Percentiles rank a stretch among this genome's conserved stretches.
Evolutionary conservation across 2,888 invertebrate genomes (phyloP).

Genomic region (Drosophila tanythrix): DNA sequence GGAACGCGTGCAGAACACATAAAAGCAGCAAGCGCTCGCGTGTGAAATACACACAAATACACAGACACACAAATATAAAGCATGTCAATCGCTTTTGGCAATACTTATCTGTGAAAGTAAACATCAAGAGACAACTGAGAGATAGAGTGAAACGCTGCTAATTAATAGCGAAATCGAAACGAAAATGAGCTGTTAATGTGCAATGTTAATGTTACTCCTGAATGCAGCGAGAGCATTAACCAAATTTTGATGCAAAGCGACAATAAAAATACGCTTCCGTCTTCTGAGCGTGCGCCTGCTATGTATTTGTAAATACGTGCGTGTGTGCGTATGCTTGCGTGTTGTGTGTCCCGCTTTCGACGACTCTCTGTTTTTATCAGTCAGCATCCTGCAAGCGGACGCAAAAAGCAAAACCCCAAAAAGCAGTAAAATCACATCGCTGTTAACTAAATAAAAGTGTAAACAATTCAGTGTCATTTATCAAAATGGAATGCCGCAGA

Average conservation of each 20-base stretch:
- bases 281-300: constrained; percentile 52
- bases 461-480: neutral
- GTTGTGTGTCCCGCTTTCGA: constrained; percentile 8
- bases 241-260: neutral
- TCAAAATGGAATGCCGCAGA: constrained; percentile 41
- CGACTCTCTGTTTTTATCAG: constrained; percentile 29
- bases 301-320: constrained; percentile 16
- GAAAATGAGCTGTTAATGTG: constrained; percentile 13
- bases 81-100: constrained; percentile 6
- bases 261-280: constrained; percentile 22
- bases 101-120: constrained; percentile 35
- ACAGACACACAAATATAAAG: constrained; percentile 40
- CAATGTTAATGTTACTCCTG: neutral
- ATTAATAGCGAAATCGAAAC: neutral
- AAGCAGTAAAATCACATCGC: constrained; percentile 15
- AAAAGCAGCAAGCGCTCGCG: neutral
- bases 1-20: constrained; percentile 63
- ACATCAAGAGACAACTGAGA: constrained; percentile 44
- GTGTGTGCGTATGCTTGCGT: constrained; percentile 6
- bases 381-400: constrained; percentile 16
- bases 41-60: constrained; percentile 3
- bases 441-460: neutral
- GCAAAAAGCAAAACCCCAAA: constrained; percentile 6
- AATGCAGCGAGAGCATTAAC: neutral
- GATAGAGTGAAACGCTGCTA: neutral